phyloP scores from a whole-genome alignment of 1,140 invertebrate genomes.

The Drosophila nebulosa region DNA sequence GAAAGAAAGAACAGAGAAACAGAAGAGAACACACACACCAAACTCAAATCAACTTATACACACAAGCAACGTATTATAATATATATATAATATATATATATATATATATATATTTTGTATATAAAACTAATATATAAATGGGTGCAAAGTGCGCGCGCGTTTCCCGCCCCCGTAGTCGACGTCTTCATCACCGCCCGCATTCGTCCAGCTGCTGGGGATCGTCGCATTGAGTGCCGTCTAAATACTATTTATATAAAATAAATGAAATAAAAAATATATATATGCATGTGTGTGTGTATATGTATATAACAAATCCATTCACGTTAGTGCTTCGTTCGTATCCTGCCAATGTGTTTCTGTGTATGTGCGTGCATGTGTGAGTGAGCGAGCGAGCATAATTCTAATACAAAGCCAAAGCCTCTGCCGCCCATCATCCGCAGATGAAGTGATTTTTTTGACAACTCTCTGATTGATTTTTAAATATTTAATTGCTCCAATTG shows the following conservation, averaged over 20 bases:
- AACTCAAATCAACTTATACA: conserved; percentile 19
- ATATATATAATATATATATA: conserved; percentile 73
- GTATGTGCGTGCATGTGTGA: conserved; percentile 13
- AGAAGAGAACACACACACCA: background rate
- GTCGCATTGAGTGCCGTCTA: conserved; percentile 57
- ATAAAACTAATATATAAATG: conserved; percentile 34
- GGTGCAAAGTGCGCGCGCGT: conserved; percentile 69
- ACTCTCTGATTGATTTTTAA: conserved; percentile 32
- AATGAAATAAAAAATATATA: conserved; percentile 69
- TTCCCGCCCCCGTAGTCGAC: conserved; percentile 52
- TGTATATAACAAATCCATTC: conserved; percentile 29
- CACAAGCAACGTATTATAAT: conserved; percentile 66
- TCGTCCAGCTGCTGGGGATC: conserved; percentile 5
- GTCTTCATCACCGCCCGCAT: conserved; percentile 11
- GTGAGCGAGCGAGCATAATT: conserved; percentile 27
- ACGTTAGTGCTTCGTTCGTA: conserved; percentile 20
- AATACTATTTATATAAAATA: conserved; percentile 75
- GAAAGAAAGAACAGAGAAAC: background rate
- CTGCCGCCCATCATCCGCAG: conserved; percentile 13
- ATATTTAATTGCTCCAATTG: conserved; percentile 9
- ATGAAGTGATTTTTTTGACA: conserved; percentile 44
- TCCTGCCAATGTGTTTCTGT: conserved; percentile 23
- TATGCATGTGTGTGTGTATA: conserved; percentile 26
- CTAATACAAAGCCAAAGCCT: conserved; percentile 27
- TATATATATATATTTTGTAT: conserved; percentile 24